These are phyloP conservation scores for Tromatobia lineatoria DNA, from an alignment of 2,888 invertebrate species.

Conservation along the genomic window DNA sequence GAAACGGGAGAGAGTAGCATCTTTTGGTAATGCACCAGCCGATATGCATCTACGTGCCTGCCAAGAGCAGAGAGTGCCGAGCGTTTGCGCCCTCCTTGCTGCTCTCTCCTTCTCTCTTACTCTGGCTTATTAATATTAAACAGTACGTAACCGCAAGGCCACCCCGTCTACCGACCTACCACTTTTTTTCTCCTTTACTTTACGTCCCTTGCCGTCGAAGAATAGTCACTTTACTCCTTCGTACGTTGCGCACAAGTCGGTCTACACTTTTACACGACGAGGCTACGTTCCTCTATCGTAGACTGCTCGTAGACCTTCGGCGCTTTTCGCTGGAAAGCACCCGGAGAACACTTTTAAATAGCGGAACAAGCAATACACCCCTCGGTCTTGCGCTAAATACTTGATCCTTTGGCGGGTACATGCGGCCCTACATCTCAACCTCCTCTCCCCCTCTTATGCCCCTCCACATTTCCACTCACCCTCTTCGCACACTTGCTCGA, in stretches of 20 bases:
- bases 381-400: constrained; percentile 75
- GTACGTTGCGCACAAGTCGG: not conserved
- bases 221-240: constrained; percentile 56
- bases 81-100: constrained; percentile 12
- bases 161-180: constrained; percentile 64
- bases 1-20: constrained; percentile 70
- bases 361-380: constrained; percentile 80
- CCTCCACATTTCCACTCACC: constrained; percentile 7
- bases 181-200: constrained; percentile 37
- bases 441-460: constrained; percentile 26
- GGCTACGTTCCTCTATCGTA: constrained; percentile 24
- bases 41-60: constrained; percentile 85
- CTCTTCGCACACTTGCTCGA: constrained; percentile 10
- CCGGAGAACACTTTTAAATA: constrained; percentile 78
- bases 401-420: constrained; percentile 67
- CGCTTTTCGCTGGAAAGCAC: constrained; percentile 17
- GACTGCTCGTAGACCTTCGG: constrained; percentile 7
- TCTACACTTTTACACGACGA: constrained; percentile 50
- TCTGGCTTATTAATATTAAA: constrained; percentile 84
- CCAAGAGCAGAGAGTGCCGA: constrained; percentile 78
- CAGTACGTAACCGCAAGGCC: constrained; percentile 73
- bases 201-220: constrained; percentile 24
- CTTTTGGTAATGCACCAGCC: constrained; percentile 81
- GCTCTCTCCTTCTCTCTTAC: constrained; percentile 18
- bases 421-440: constrained; percentile 44